Percentiles rank a stretch among this genome's conserved stretches.
Evolutionary conservation across 2,797 vertebrate genomes (phyloP).

Genomic region (Mionectes olivaceus): DNA sequence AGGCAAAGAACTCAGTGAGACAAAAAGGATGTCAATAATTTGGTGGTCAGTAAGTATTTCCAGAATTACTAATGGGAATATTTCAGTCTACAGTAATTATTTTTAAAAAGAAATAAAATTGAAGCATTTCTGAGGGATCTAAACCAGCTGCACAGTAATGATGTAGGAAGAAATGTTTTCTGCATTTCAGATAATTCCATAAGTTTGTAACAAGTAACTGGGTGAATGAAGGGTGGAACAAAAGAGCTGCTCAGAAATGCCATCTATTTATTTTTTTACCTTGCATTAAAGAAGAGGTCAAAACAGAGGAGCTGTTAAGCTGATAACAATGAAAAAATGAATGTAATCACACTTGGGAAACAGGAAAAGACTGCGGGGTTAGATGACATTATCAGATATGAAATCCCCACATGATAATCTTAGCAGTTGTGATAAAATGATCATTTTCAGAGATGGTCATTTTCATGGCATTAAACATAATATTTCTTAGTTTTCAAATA

Average conservation of each 20-base stretch:
- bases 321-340: background rate
- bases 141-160: background rate
- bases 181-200: background rate
- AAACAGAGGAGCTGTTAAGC: background rate
- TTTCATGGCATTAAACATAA: background rate
- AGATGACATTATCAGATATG: background rate
- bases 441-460: background rate
- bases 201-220: background rate
- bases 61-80: background rate
- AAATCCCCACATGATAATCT: background rate
- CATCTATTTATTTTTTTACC: background rate
- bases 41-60: background rate
- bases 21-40: background rate
- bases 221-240: background rate
- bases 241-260: background rate
- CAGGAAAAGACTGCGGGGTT: background rate
- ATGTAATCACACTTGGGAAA: background rate
- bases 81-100: background rate
- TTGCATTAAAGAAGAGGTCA: background rate
- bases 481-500: background rate
- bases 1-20: background rate
- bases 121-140: background rate
- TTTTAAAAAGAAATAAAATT: background rate
- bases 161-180: background rate
- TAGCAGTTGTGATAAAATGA: background rate